Conservation (phyloP, 2,797 vertebrate genomes). For the Hippoglossus hippoglossus region DNA sequence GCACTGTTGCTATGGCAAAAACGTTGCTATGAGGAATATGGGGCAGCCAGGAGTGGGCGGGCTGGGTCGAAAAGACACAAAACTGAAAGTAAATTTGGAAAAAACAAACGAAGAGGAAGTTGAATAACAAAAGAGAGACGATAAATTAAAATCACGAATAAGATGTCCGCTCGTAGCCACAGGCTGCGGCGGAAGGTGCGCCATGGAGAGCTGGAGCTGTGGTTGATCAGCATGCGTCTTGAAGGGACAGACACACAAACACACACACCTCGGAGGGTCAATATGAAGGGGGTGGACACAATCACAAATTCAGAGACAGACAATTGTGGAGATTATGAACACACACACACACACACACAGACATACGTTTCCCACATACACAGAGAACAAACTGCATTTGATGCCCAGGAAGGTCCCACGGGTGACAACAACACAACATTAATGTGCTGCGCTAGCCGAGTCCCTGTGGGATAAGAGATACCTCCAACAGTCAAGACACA, state of each 20-base stretch:
- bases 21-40: slow-evolving; percentile 71
- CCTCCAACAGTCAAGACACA: slow-evolving; percentile 44
- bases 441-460: slow-evolving; percentile 28
- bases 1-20: slow-evolving; percentile 70
- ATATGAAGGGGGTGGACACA: slow-evolving; percentile 16
- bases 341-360: slow-evolving; percentile 28
- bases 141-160: slow-evolving; percentile 40
- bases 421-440: slow-evolving; percentile 45
- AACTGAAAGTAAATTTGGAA: slow-evolving; percentile 52
- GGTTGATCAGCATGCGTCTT: slow-evolving; percentile 62
- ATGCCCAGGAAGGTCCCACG: slow-evolving; percentile 29
- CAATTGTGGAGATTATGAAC: slow-evolving; percentile 2
- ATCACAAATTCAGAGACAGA: slow-evolving; percentile 13
- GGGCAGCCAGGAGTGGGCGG: slow-evolving; percentile 67
- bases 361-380: slow-evolving; percentile 6
- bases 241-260: slow-evolving; percentile 31
- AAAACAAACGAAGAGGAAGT: slow-evolving; percentile 57
- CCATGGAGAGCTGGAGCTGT: slow-evolving; percentile 62
- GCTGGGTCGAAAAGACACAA: slow-evolving; percentile 55
- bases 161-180: slow-evolving; percentile 44
- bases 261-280: slow-evolving; percentile 24
- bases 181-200: slow-evolving; percentile 44
- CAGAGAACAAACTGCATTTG: slow-evolving; percentile 31
- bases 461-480: slow-evolving; percentile 48
- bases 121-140: slow-evolving; percentile 41